Conservation (phyloP, 2,113 vertebrate species). For the Salvelinus fontinalis region DNA sequence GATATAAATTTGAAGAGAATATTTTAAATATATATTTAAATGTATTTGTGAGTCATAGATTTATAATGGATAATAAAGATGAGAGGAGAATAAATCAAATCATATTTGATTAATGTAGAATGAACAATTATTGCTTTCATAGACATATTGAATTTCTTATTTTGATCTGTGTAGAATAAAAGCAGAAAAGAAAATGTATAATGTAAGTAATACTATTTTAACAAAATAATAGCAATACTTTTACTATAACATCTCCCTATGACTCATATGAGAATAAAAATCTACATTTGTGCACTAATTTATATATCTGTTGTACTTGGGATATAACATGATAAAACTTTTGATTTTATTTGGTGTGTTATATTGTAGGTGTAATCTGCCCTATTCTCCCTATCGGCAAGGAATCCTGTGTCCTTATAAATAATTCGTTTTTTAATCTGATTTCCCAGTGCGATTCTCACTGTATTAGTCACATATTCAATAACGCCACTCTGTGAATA, state of each 20-base stretch:
- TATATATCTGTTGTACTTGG: constrained; percentile 53
- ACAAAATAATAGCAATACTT: constrained; percentile 68
- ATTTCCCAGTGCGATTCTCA: constrained; percentile 74
- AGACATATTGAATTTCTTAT: constrained; percentile 58
- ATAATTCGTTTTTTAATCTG: constrained; percentile 80
- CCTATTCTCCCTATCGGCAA: constrained; percentile 58
- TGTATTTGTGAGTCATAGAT: constrained; percentile 34
- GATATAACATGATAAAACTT: constrained; percentile 70
- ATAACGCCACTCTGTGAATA: constrained; percentile 70
- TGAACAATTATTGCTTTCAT: constrained; percentile 25
- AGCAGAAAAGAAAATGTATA: constrained; percentile 13
- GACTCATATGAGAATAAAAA: constrained; percentile 67
- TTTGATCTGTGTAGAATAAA: constrained; percentile 27
- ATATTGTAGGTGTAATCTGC: constrained; percentile 68
- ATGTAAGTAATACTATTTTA: constrained; percentile 64
- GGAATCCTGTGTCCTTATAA: constrained; percentile 70
- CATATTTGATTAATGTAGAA: constrained; percentile 55
- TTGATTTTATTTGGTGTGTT: constrained; percentile 71
- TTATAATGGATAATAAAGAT: constrained; percentile 13
- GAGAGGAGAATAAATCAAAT: constrained; percentile 37
- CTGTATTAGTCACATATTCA: constrained; percentile 77
- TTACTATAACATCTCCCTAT: constrained; percentile 61
- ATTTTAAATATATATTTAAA: constrained; percentile 15
- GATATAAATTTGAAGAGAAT: background rate
- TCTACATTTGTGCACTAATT: constrained; percentile 58